A percentile compares a stretch with the other conserved stretches of the same genome.
Evolutionary conservation across 2,113 vertebrate species (phyloP).

Genomic region (Panurus biarmicus): DNA sequence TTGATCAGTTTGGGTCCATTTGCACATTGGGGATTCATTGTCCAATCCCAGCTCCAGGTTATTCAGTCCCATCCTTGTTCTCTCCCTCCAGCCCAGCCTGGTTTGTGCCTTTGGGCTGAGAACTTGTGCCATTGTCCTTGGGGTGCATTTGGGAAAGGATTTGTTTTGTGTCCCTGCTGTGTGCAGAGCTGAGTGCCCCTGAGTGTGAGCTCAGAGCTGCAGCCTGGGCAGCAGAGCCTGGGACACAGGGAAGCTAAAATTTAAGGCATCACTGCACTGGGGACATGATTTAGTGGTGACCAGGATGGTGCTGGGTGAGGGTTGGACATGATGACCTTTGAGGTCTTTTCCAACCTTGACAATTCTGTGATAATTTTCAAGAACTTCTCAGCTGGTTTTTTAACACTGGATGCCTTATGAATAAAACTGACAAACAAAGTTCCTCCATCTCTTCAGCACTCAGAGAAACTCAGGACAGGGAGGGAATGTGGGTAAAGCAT

Average conservation of each 20-base stretch:
- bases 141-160: not conserved
- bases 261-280: not conserved
- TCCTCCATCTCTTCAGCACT: rapidly evolving
- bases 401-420: not conserved
- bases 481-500: not conserved
- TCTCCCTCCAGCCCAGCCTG: no score
- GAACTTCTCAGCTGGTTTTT: not conserved
- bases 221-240: not conserved
- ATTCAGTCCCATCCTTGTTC: not conserved
- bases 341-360: not conserved
- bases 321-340: rapidly evolving
- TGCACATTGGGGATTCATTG: not conserved
- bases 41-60: not conserved
- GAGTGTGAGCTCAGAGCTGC: not conserved
- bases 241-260: rapidly evolving
- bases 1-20: not conserved
- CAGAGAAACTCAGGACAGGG: not conserved
- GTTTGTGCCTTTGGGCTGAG: not conserved
- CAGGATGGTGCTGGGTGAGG: not conserved
- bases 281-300: not conserved
- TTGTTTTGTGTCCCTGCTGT: not conserved
- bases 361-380: not conserved
- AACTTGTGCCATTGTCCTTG: not conserved
- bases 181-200: not conserved
- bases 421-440: not conserved